Percentiles rank a stretch among this genome's conserved stretches.
Conservation (phyloP, 2,113 vertebrate species). For the Mormyrus lacerda region DNA sequence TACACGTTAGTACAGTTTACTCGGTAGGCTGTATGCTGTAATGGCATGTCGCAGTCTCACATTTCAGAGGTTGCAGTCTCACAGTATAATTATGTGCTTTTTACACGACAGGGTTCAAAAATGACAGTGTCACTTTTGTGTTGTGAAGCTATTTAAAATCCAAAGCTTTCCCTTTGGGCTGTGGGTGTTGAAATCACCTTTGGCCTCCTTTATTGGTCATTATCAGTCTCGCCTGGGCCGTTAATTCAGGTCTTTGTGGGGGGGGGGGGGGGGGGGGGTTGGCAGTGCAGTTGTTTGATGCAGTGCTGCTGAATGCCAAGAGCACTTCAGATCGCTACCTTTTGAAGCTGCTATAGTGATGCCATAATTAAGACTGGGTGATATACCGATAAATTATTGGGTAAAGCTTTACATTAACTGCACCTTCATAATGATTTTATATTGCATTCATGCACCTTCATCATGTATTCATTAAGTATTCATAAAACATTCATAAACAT, state of each 20-base stretch:
- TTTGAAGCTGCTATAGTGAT: neutral
- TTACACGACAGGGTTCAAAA: neutral
- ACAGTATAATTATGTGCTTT: neutral
- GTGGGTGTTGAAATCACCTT: neutral
- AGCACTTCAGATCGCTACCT: neutral
- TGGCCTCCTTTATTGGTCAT: neutral
- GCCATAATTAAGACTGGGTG: neutral
- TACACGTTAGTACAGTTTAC: neutral
- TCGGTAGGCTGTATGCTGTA: neutral
- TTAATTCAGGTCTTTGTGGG: neutral
- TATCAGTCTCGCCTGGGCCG: neutral
- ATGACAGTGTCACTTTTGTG: neutral
- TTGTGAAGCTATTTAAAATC: neutral
- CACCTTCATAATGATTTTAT: too few relatives aligned
- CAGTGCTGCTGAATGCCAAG: neutral
- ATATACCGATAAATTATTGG: neutral
- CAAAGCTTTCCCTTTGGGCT: neutral
- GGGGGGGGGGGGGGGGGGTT: neutral
- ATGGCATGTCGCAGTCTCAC: neutral
- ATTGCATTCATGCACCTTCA: too few relatives aligned
- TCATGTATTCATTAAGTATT: too few relatives aligned
- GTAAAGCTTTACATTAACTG: too few relatives aligned
- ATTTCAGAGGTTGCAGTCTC: neutral
- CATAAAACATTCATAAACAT: too few relatives aligned
- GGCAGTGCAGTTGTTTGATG: too few relatives aligned